Base-by-base conservation (phyloP, 2,888 invertebrate species). In the Dilophus febrilis region DNA sequence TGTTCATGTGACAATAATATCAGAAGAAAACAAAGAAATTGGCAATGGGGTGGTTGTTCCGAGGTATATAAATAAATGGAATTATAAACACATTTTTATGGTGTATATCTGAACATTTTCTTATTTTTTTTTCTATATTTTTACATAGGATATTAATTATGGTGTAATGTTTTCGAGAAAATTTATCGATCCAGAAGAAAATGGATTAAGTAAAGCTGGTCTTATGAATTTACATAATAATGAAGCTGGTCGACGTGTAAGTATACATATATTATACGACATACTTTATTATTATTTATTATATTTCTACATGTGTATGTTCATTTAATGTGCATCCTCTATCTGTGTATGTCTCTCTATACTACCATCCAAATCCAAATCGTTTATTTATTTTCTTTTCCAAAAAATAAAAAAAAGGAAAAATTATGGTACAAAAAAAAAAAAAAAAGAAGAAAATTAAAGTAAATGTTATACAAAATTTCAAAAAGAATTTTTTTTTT, bases 41-140 rank as follows among this genome's bases (percentile, higher is more conserved):
- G 83, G 82, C 83, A 88, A 60, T 91, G 91, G 91, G 88, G 90
- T 43, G 90, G 90, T 1, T 91, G 91, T 61, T 90, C 88, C 29
- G 88, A 90, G 70, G 82, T 76, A 18, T 28, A 28, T 18, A 14
- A 40, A 14, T 16, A 17, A 31, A 19, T 12, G 8, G 29, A 31
- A n/a, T 27, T 27, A 30, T 14, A 13, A 29, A 31, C 18, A 38
- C n/a, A 30, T 12, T 17, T 33, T n/a, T 26, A 16, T n/a, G n/a
- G n/a, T n/a, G n/a, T n/a, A n/a, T n/a, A n/a, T n/a, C n/a, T 16
- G 6, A 27, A 27, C n/a, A 11, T 31, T 22, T 31, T 6, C 4
- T 10, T 13, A 32, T 40, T 17, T 8, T 19, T 27, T 27, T 22
- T 29, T 18, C 17, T 28, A 28, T 40, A 22, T 37, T 31, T 28